Base-by-base conservation (phyloP, 2,888 invertebrate species). In the Cryptocephalus primarius region DNA sequence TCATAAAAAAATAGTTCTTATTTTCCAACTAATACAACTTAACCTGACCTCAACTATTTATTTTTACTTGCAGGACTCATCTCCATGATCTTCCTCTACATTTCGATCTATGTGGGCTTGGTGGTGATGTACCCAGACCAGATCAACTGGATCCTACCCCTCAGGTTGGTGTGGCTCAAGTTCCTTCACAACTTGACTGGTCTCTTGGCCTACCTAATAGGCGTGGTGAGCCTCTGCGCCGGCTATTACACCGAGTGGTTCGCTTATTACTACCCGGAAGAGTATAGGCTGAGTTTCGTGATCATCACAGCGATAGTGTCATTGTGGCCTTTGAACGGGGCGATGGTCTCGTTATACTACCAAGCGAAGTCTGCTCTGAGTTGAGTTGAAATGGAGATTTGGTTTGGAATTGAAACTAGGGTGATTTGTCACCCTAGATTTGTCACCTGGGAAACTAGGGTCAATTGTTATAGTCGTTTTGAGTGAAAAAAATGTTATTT, bases 191-290 rank as follows among this genome's bases (percentile, higher is more conserved):
- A 69, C 47, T 41, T 60, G 38, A 32, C 64, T 10, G 68, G 68
- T 9, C 53, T 66, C 8, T 38, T 60, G n/a, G 61, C 62, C 32
- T 67, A 63, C 43, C 54, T 60, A 9, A 56, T 68, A 8, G 66
- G 66, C 8, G 58, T 68, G 14, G 50, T 60, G 4, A 63, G 65
- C 50, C 53, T 67, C 4, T 61, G 60, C 51, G 61, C 53, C 43
- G 65, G 60, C 8, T 66, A 52, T 44, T 64, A 61, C 47, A 66
- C 65, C 4, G 45, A 56, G 32, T 66, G 63, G 60, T 66, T 67
- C 51, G 44, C 50, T 8, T 61, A 43, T 53, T 61, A 59, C 40
- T 60, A 61, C 6, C 52, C 52, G 4, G 52, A 50, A 38, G 55
- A 54, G 40, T 60, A 65, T 2, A 56, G 65, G 55, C 43, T 58